Base-by-base conservation (phyloP, 2,797 vertebrate genomes). In the Silurus lanzhouensis region DNA sequence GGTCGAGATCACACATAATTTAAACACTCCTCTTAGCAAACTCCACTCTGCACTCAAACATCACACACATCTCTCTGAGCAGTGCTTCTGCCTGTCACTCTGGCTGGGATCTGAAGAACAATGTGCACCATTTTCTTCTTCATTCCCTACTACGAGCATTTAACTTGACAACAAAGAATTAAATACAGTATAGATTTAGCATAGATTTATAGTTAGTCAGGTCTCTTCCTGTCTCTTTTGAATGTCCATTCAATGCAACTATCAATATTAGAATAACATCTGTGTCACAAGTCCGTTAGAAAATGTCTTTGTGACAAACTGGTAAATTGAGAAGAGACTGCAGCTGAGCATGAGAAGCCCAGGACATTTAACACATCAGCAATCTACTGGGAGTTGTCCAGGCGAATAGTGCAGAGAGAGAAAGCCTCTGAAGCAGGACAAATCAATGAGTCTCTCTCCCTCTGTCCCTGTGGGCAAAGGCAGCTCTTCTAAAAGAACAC, bases 401-500 rank as follows among this genome's bases (percentile, higher is more conserved):
- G 83, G 71, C 58, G 85, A 87, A 85, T 85, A 64, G 89, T 87
- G 88, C 86, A 82, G 77, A 87, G 78, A 88, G 82, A 87, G 74
- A 78, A 61, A 44, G 25, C 66, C 85, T 89, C 48, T 72, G 82
- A 89, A 89, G 90, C 90, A 89, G 82, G 89, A 91, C 89, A 90
- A 91, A 91, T 91, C 90, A 89, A 91, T 91, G 88, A 87, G 81
- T 85, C 80, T 87, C 85, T 86, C 77, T 83, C 48, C 19, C 70
- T 38, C 70, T 84, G 46, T 64, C 86, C 87, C 88, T 78, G 64
- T 81, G 87, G 89, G 89, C 86, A 61, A 61, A 86, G 86, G 86
- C 88, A 80, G 84, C 82, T 87, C 83, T 80, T 85, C 78, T 87
- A 88, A 89, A 88, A 88, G 89, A 91, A 89, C 88, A 91, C 91